Evolutionary conservation across 2,797 vertebrate genomes (phyloP).

Genomic region (Astyanax mexicanus): DNA sequence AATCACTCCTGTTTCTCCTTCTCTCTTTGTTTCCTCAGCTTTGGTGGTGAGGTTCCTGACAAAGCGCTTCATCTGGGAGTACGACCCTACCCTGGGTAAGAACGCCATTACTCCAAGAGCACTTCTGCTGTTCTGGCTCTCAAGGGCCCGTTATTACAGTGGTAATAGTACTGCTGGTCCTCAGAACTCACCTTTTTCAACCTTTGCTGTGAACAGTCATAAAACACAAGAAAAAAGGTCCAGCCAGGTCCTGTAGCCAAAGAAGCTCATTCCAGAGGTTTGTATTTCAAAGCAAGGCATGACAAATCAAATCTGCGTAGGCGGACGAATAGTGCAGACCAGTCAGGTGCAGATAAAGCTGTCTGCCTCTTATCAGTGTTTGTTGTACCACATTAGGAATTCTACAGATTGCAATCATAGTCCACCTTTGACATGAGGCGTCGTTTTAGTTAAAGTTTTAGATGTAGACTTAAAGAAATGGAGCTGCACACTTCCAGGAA

Average conservation of each 20-base stretch:
- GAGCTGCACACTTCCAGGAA: neutral
- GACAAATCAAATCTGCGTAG: neutral
- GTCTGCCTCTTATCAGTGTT: constrained; percentile 7
- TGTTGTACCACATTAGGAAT: constrained; percentile 6
- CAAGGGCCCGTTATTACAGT: neutral
- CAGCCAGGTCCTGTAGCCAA: neutral
- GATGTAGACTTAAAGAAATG: neutral
- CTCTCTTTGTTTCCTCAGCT: constrained; percentile 77
- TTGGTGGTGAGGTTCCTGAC: constrained; percentile 96
- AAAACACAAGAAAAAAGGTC: constrained; percentile 2
- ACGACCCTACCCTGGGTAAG: constrained; percentile 95
- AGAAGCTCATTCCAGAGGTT: constrained; percentile 16
- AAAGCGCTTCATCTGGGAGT: constrained; percentile 98
- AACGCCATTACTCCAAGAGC: constrained; percentile 29
- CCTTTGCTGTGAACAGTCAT: neutral
- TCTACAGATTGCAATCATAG: neutral
- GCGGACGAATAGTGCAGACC: neutral
- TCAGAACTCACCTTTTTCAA: constrained; percentile 3
- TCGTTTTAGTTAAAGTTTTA: neutral
- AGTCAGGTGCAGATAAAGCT: neutral
- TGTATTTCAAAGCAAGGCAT: constrained; percentile 1
- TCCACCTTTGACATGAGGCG: neutral
- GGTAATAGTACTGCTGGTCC: neutral
- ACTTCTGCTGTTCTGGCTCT: constrained; percentile 3
- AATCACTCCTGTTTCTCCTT: constrained; percentile 51